Conservation (phyloP, 2,797 vertebrate genomes). For the Takifugu ocellatus region DNA sequence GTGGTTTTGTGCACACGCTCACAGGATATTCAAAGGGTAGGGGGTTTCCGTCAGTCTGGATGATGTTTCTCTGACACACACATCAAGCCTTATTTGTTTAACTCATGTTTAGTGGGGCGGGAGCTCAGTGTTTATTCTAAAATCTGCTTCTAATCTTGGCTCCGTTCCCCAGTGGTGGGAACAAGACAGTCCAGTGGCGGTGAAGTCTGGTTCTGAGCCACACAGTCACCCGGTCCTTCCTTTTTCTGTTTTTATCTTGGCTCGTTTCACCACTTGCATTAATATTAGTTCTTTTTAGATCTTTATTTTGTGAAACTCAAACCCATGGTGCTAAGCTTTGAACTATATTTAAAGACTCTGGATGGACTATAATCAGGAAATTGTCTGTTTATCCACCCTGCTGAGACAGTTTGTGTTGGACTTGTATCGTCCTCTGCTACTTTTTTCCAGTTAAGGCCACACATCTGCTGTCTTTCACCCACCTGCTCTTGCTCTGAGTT, state of each 20-base stretch:
- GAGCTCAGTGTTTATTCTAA: conserved; percentile 17
- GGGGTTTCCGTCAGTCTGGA: conserved; percentile 22
- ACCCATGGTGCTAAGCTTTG: conserved; percentile 72
- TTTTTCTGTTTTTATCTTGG: conserved; percentile 52
- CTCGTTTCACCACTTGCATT: conserved; percentile 27
- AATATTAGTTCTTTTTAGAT: conserved; percentile 31
- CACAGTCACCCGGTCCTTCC: conserved; percentile 48
- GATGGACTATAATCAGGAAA: conserved; percentile 52
- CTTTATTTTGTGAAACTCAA: conserved; percentile 29
- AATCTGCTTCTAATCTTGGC: conserved; percentile 46
- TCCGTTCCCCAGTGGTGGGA: conserved; percentile 56
- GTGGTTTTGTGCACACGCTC: conserved; percentile 17
- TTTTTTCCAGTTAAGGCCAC: conserved; percentile 4
- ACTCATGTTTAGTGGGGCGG: conserved; percentile 40
- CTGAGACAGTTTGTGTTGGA: conserved; percentile 39
- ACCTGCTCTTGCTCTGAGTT: conserved; percentile 6
- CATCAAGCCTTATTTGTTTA: conserved; percentile 69
- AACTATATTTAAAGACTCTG: conserved; percentile 39
- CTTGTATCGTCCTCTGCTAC: conserved; percentile 19
- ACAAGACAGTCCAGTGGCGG: conserved; percentile 34
- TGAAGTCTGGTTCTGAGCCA: conserved; percentile 60
- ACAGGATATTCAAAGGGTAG: background rate
- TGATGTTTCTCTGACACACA: conserved; percentile 45
- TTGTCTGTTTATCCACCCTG: conserved; percentile 53
- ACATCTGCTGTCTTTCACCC: conserved; percentile 11